Conservation (phyloP, 2,888 invertebrate species). For the Apamea sordens region DNA sequence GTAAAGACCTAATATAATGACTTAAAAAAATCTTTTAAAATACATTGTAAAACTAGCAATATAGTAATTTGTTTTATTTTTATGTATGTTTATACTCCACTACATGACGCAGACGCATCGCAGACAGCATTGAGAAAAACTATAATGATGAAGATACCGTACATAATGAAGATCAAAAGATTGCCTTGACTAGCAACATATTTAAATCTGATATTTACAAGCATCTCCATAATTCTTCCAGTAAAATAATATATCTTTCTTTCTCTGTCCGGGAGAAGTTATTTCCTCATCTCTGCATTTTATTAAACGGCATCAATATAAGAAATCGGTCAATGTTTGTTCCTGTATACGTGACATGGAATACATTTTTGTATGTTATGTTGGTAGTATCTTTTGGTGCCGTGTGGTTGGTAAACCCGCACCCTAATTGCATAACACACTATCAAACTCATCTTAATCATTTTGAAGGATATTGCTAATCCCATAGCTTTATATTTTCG, state of each 20-base stretch:
- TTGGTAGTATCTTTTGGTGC: neutral
- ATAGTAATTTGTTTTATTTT: too few relatives aligned
- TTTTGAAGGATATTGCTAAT: too few relatives aligned
- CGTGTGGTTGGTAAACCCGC: neutral
- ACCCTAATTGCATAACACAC: too few relatives aligned
- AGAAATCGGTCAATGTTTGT: conserved; percentile 22
- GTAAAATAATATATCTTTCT: conserved; percentile 24
- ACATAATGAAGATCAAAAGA: conserved; percentile 34
- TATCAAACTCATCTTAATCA: too few relatives aligned
- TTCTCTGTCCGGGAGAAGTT: neutral
- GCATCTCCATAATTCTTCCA: conserved; percentile 17
- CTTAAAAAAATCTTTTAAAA: too few relatives aligned
- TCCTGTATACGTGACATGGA: conserved; percentile 14
- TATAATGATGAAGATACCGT: neutral
- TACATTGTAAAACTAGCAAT: too few relatives aligned
- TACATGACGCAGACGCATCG: neutral
- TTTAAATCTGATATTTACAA: conserved; percentile 29
- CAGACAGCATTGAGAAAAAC: neutral
- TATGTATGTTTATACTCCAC: too few relatives aligned
- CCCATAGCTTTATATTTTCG: too few relatives aligned
- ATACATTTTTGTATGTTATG: conserved; percentile 18
- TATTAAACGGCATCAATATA: conserved; percentile 16
- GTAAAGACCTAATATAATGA: too few relatives aligned
- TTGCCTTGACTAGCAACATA: conserved; percentile 12
- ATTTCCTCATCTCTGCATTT: conserved; percentile 11